These are phyloP conservation scores for Gymnoscelis rufifasciata DNA, from an alignment of 2,888 invertebrate species.

Conservation along the genomic window DNA sequence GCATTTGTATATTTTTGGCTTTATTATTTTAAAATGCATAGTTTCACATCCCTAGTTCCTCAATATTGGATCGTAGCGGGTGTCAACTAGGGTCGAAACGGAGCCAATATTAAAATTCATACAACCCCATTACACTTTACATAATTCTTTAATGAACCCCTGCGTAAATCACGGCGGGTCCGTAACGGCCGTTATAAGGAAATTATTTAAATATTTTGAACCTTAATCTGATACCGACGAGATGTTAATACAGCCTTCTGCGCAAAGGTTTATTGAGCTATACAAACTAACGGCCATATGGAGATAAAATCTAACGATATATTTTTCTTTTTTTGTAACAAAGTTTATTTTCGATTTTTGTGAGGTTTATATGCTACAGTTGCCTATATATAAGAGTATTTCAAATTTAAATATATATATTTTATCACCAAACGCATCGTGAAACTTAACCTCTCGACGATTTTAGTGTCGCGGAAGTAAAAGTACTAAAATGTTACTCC, in stretches of 20 bases:
- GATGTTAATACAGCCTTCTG: slow-evolving; percentile 19
- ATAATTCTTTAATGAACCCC: slow-evolving; percentile 37
- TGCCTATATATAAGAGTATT: too few species aligned
- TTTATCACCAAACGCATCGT: too few species aligned
- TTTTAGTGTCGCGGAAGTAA: slow-evolving; percentile 4
- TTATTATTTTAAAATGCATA: too few species aligned
- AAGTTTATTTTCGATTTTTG: too few species aligned
- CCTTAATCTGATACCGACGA: slow-evolving; percentile 24
- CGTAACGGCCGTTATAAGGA: slow-evolving; percentile 14
- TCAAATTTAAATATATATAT: too few species aligned
- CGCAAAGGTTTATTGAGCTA: not conserved
- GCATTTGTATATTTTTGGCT: too few species aligned
- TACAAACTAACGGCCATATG: not conserved
- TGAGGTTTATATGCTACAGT: too few species aligned
- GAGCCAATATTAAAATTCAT: slow-evolving; percentile 38
- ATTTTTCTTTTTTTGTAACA: too few species aligned
- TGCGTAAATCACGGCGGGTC: slow-evolving; percentile 21
- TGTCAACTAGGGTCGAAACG: slow-evolving; percentile 17
- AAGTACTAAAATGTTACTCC: slow-evolving; percentile 15
- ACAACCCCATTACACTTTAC: slow-evolving; percentile 37
- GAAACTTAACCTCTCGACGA: not conserved
- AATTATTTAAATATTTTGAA: slow-evolving; percentile 32
- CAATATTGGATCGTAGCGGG: slow-evolving; percentile 17
- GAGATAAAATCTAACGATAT: slow-evolving; percentile 2
- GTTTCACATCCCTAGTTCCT: slow-evolving; percentile 26